These are phyloP conservation scores for Drosophila seguyi DNA, from an alignment of 1,140 invertebrate species.

Conservation along the genomic window DNA sequence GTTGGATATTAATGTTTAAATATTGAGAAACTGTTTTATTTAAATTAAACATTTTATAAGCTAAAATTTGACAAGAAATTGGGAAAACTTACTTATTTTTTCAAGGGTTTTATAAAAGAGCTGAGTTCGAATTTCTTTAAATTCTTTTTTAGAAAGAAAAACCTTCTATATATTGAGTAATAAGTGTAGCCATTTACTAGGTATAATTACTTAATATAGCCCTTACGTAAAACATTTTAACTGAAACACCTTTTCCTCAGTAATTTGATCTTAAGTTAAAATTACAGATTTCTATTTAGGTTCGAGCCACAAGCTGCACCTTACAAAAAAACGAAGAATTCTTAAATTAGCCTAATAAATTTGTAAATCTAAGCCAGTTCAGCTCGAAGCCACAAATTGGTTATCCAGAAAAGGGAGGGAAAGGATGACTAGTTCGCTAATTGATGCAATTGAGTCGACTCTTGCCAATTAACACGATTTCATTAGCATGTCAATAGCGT, in stretches of 20 bases:
- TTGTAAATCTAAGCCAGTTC: background rate
- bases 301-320: background rate
- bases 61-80: background rate
- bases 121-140: background rate
- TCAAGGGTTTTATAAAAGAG: background rate
- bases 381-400: background rate
- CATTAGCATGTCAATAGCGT: conserved; percentile 4
- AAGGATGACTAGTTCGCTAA: conserved; percentile 5
- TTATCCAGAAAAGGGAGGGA: background rate
- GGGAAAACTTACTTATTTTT: background rate
- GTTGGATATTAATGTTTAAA: background rate
- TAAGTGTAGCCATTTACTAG: no score
- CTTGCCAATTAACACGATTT: conserved; percentile 15
- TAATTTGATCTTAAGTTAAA: background rate
- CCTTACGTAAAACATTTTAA: background rate
- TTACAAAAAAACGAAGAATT: background rate
- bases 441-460: conserved; percentile 16
- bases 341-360: no score
- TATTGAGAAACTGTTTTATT: background rate
- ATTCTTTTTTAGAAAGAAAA: background rate
- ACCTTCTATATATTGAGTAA: background rate
- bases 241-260: background rate
- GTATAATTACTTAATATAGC: no score
- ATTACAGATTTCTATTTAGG: conserved; percentile 5
- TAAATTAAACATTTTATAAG: background rate